phyloP scores from a whole-genome alignment of 2,888 invertebrate species.

The Plutella xylostella region DNA sequence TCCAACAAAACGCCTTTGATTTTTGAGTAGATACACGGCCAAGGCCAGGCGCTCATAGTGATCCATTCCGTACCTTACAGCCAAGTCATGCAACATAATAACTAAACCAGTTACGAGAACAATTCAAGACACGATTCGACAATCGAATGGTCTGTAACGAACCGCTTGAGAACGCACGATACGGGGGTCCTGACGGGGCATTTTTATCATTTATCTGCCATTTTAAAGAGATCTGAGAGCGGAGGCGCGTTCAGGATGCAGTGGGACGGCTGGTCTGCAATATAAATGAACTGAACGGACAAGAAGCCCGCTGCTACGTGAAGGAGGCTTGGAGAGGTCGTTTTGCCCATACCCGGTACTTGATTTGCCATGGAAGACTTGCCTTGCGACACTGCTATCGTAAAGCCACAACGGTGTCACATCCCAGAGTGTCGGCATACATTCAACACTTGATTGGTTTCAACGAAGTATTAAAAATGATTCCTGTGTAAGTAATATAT shows the following conservation, averaged over 20 bases:
- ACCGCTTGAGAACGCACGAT: no score
- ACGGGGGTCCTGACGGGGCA: no score
- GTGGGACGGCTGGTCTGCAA: constrained; percentile 31
- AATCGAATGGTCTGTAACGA: neutral
- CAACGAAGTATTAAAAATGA: neutral
- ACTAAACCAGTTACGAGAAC: constrained; percentile 4
- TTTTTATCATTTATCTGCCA: no score
- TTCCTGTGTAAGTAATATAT: neutral
- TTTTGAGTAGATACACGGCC: constrained; percentile 22
- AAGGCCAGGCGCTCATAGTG: constrained; percentile 18
- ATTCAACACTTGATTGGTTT: neutral
- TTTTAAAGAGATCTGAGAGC: neutral
- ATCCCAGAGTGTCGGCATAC: neutral
- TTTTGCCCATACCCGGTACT: constrained; percentile 36
- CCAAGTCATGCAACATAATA: constrained; percentile 42
- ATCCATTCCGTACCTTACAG: no score
- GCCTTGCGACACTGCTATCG: constrained; percentile 3
- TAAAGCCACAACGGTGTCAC: neutral
- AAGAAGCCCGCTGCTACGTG: constrained; percentile 34
- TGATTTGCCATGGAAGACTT: constrained; percentile 6
- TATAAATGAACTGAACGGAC: constrained; percentile 45
- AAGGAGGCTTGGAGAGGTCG: constrained; percentile 31
- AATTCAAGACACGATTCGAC: neutral
- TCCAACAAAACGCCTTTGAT: neutral
- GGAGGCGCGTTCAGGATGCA: neutral